Evolutionary conservation across 2,888 invertebrate species (phyloP).

Genomic region (Balanococcus diminutus): DNA sequence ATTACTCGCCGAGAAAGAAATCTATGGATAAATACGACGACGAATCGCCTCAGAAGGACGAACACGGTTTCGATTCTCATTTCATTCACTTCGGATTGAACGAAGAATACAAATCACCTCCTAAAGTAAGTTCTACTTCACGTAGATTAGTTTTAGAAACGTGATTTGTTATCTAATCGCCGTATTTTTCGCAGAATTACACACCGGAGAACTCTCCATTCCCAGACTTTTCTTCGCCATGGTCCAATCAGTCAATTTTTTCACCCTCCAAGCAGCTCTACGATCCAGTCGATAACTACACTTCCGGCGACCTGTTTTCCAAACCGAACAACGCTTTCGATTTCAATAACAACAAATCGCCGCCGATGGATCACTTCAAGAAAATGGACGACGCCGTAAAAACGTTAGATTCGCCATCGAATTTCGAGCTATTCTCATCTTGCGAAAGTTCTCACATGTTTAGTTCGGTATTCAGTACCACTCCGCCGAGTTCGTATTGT

Average conservation of each 20-base stretch:
- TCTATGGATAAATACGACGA: not conserved
- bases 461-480: not conserved
- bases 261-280: not conserved
- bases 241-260: not conserved
- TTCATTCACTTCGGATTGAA: not conserved
- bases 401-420: not conserved
- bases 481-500: not conserved
- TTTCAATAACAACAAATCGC: conserved; percentile 5
- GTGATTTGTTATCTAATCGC: not conserved
- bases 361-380: not conserved
- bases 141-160: too few species aligned
- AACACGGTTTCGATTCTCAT: not conserved
- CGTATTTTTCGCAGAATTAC: not conserved
- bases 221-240: not conserved
- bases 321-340: not conserved
- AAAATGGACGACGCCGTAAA: not conserved
- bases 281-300: not conserved
- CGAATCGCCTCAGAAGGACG: not conserved
- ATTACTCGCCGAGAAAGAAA: not conserved
- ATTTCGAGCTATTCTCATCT: not conserved
- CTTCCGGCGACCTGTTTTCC: not conserved
- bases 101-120: not conserved
- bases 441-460: not conserved
- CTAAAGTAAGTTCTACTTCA: conserved; percentile 29
- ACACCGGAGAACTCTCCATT: not conserved